These are phyloP conservation scores for Diphyllodes magnificus DNA, from an alignment of 2,113 vertebrate species.

Conservation along the genomic window DNA sequence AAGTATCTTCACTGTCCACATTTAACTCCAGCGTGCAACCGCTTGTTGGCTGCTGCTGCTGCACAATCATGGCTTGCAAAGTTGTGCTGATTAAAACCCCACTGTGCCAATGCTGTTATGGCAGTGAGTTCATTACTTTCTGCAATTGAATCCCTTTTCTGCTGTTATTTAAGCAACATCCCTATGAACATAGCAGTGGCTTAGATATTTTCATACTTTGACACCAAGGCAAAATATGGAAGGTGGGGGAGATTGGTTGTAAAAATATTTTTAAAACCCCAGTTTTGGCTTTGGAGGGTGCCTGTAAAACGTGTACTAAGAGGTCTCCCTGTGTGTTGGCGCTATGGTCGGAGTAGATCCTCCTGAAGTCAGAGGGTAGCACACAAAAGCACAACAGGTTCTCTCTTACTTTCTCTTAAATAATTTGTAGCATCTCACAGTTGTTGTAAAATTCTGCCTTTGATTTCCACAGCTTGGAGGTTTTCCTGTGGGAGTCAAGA, in stretches of 20 bases:
- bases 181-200: accelerated
- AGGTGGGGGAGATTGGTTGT: not conserved
- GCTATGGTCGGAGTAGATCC: not conserved
- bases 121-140: not conserved
- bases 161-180: not conserved
- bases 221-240: not conserved
- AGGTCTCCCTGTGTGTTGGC: not conserved
- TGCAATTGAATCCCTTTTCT: not conserved
- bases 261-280: not conserved
- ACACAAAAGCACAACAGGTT: not conserved
- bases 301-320: not conserved
- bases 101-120: not conserved
- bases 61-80: not conserved
- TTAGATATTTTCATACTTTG: not conserved
- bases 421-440: not conserved
- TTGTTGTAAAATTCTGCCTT: not conserved
- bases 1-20: not conserved
- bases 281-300: not conserved
- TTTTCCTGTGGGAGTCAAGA: not conserved
- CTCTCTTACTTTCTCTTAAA: not conserved
- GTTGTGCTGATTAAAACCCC: accelerated
- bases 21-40: not conserved
- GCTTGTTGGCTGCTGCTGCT: not conserved
- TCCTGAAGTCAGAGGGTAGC: not conserved
- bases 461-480: not conserved